phyloP scores from a whole-genome alignment of 2,113 vertebrate genomes.

The Upupa epops region DNA sequence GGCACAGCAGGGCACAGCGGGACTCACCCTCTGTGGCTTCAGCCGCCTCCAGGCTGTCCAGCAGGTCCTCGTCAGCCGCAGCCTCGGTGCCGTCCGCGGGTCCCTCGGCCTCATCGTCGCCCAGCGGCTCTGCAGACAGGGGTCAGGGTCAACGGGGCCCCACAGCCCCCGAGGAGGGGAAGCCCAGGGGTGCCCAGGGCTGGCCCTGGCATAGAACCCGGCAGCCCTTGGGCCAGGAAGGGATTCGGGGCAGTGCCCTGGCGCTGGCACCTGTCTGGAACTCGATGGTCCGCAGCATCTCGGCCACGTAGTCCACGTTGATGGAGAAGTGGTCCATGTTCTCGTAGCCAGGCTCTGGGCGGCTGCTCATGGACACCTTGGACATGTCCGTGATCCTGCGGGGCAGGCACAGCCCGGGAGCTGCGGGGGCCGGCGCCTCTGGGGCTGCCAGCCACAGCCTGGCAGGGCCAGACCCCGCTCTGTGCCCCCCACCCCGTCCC shows the following conservation, averaged over 20 bases:
- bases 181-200: background rate
- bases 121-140: background rate
- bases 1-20: background rate
- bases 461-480: too few species aligned
- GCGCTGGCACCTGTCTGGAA: conserved; percentile 77
- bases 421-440: background rate
- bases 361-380: conserved; percentile 76
- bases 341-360: conserved; percentile 80
- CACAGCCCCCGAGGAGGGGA: accelerated
- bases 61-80: conserved; percentile 3
- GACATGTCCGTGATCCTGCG: conserved; percentile 82
- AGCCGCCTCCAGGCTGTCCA: conserved; percentile 16
- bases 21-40: conserved; percentile 21
- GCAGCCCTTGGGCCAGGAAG: background rate
- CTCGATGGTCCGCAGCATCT: conserved; percentile 83
- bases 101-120: conserved; percentile 37
- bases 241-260: background rate
- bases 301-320: conserved; percentile 77
- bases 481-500: background rate
- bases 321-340: conserved; percentile 85
- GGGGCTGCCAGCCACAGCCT: background rate
- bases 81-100: background rate
- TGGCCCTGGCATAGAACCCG: background rate
- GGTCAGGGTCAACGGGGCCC: background rate
- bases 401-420: background rate